phyloP scores from a whole-genome alignment of 2,797 vertebrate species.

The Xerus rutilus region DNA sequence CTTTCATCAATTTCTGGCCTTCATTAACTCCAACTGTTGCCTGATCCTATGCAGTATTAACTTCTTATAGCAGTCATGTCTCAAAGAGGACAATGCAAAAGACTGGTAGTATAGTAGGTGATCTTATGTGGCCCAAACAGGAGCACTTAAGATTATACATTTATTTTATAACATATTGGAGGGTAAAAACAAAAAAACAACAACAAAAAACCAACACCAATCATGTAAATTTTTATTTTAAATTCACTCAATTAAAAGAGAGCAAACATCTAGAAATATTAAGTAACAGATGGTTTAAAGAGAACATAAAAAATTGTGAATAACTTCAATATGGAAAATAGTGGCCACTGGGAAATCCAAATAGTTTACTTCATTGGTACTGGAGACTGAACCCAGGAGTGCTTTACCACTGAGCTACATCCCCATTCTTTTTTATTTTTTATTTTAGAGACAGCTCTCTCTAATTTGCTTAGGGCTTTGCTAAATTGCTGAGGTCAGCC shows the following conservation, averaged over 20 bases:
- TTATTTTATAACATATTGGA: slow-evolving; percentile 45
- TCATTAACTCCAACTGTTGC: slow-evolving; percentile 14
- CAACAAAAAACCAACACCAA: not conserved
- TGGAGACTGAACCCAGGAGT: no score
- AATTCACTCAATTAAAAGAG: slow-evolving; percentile 43
- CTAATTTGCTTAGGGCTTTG: no score
- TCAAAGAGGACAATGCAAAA: not conserved
- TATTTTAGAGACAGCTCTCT: no score
- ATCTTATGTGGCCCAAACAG: slow-evolving; percentile 11
- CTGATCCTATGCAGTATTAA: not conserved
- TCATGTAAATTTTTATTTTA: slow-evolving; percentile 16
- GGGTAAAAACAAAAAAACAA: not conserved
- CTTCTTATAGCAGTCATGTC: not conserved
- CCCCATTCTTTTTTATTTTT: no score
- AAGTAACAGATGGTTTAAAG: not conserved
- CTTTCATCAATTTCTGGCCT: slow-evolving; percentile 16
- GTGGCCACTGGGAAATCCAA: not conserved
- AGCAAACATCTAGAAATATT: not conserved
- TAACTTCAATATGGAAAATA: slow-evolving; percentile 37
- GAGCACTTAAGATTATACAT: slow-evolving; percentile 21
- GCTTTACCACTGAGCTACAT: no score
- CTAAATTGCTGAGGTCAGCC: no score
- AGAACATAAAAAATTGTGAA: slow-evolving; percentile 13
- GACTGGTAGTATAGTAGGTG: not conserved
- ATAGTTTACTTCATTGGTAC: no score